Base-by-base conservation (phyloP, 37 sponge, comb jelly and placozoan genomes). In the Tethya wilhelma region DNA sequence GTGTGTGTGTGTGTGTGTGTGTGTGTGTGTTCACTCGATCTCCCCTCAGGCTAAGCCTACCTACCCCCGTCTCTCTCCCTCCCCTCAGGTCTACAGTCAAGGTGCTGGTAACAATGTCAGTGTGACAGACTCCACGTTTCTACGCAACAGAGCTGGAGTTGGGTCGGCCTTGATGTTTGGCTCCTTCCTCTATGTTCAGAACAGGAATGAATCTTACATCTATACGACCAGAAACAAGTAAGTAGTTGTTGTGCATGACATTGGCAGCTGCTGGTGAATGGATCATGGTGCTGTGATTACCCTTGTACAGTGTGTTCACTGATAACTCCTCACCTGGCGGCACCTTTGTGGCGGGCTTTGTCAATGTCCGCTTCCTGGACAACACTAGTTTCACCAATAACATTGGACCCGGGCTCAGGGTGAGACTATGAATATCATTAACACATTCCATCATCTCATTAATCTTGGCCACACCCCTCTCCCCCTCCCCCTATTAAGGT, bases 141-240 rank as follows among this genome's bases (percentile, higher is more conserved):
- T 32, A 22, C 41, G 26, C 22, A 90, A 90, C 65, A 31, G 39
- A 11, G 85, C 85, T 30, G 28, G 14, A 14, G 73, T 39, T 53
- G 90, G 86, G 30, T 39, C 80, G 38, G 90, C 72, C 0, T 3
- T 90, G 26, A 79, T 69, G 70, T 84, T 90, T 63, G 76, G 56
- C 28, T 84, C 85, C 57, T 64, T 79, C 0, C 57, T 66, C 19
- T 58, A 72, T 45, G 71, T 85, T 7, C 83, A 80, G 41, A 74
- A 63, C 65, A 46, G 57, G 42, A 31, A 29, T 37, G 67, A 37
- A n/a, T 38, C 62, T 1, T 34, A 39, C 73, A 25, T 42, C 9
- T 83, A 83, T 40, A 19, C 38, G 3, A 26, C 71, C 26, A 65
- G 64, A 2, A 60, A 84, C 63, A 75, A 70, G 90, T 89, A 64